Percentiles rank a stretch among this genome's conserved stretches.
Evolutionary conservation across 2,113 vertebrate species (phyloP).

Genomic region (Campylomormyrus tamandua): DNA sequence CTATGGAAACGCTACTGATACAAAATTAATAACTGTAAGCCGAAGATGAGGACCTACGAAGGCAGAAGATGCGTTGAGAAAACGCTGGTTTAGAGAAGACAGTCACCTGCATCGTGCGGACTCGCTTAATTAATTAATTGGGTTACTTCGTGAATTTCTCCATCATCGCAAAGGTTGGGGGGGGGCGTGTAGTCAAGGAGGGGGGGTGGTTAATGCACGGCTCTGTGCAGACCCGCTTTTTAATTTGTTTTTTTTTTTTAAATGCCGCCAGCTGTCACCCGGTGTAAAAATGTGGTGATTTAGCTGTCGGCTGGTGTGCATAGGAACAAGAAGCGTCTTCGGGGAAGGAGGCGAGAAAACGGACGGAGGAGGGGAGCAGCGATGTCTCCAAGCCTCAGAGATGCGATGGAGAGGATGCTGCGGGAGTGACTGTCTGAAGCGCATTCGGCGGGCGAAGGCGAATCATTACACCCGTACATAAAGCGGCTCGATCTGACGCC

Average conservation of each 20-base stretch:
- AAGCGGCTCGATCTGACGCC: background rate
- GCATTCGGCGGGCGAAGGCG: background rate
- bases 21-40: background rate
- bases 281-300: constrained; percentile 37
- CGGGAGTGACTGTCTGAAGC: constrained; percentile 1
- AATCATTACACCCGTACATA: background rate
- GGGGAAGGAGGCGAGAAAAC: constrained; percentile 41
- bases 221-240: constrained; percentile 42
- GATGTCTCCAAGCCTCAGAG: background rate
- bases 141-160: constrained; percentile 11
- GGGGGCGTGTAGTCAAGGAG: constrained; percentile 25
- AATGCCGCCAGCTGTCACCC: constrained; percentile 26
- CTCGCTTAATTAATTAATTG: background rate
- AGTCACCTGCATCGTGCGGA: background rate
- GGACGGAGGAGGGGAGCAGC: constrained; percentile 19
- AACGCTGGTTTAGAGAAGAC: background rate
- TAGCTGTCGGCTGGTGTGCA: constrained; percentile 37
- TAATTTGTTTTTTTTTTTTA: constrained; percentile 31
- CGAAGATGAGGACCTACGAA: background rate
- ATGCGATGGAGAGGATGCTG: background rate
- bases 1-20: background rate
- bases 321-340: constrained; percentile 50
- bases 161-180: background rate
- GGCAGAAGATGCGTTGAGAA: background rate
- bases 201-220: constrained; percentile 37